Evolutionary conservation across 2,113 vertebrate species (phyloP), one percentile per base, ranked within the genome.

Genomic region (Prochilodus magdalenae): DNA sequence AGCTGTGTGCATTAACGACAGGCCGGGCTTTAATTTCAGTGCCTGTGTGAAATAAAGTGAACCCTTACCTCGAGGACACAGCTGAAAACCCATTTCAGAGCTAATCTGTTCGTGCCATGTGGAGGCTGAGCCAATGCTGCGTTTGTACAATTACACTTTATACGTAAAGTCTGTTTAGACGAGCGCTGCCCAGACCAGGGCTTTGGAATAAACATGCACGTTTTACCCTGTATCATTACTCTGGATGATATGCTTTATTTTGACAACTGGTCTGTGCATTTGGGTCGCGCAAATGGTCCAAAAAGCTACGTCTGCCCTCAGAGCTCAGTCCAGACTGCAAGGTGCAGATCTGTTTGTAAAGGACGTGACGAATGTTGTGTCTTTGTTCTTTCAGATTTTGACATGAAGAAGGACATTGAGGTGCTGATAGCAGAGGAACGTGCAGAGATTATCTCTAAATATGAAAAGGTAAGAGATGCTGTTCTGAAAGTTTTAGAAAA

Each of bases 351-450:
- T 26, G 20, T 22, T 7, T 49, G 36, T 40, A 8, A 51, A 51
- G 2, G 16, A 33, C 22, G 0, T 75, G 13, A 47, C 24, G 4
- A 10, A 49, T 76, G 36, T 13, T 33, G 12, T 74, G 20, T 83
- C 47, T 63, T 27, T 87, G 59, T 78, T 47, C 16, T 85, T 87
- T 59, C 92, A 97, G 95, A 87, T 94, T 92, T 91, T 96, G 96
- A 95, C 94, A 97, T 97, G 96, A 97, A 96, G 96, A 97, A 97
- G 90, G 96, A 97, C 88, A 93, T 97, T 55, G 95, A 96, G 87
- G 92, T 93, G 84, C 90, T 97, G 89, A 94, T 97, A 91, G 94
- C 95, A 88, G 94, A 95, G 89, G 96, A 97, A 92, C 95, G 94
- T 77, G 95, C 95, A 24, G 95, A 96, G 69, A 97, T 97, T 77